Evolutionary conservation across 2,888 invertebrate genomes (phyloP), one percentile per base, ranked within the genome.

Genomic region (Lochmaea capreae): DNA sequence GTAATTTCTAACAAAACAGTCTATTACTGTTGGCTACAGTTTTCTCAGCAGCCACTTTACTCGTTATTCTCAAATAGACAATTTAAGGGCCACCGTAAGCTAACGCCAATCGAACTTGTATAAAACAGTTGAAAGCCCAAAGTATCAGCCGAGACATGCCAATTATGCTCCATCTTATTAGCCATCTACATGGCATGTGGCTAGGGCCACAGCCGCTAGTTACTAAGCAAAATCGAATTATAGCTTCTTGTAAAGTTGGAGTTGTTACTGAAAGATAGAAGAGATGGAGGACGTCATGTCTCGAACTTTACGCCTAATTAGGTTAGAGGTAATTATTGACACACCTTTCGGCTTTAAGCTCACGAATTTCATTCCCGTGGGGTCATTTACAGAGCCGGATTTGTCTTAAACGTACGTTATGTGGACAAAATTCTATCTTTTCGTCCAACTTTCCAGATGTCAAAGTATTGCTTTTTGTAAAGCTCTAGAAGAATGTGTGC

Each of bases 251-350:
- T 49, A 49, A 49, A 12, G 12, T 49, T 49, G 49, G n/a, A 5
- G 49, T n/a, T 49, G 46, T 46, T 46, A 46, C 46, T 14, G 49
- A 49, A 49, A 33, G 33, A 33, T 33, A 33, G 33, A 33, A 33
- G 33, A 33, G 33, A 33, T 33, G 12, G 6, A 58, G 58, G 58
- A 58, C 58, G 16, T 16, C 22, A 10, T 22, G 18, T 58, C 26
- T 58, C 58, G 58, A 58, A 58, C 58, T 58, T 26, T 14, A 58
- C 26, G 58, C 11, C 58, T 58, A 58, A 58, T 58, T 58, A 58
- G 18, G 18, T 58, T 58, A 58, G 58, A 22, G 12, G 58, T 26
- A 58, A 58, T 58, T 58, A 58, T 58, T 26, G 58, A 58, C 58
- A 58, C 58, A 58, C 58, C 58, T 58, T 58, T 14, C 58, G 58